These are phyloP conservation scores for Lethrus apterus DNA, from an alignment of 1,140 invertebrate genomes.

Conservation along the genomic window DNA sequence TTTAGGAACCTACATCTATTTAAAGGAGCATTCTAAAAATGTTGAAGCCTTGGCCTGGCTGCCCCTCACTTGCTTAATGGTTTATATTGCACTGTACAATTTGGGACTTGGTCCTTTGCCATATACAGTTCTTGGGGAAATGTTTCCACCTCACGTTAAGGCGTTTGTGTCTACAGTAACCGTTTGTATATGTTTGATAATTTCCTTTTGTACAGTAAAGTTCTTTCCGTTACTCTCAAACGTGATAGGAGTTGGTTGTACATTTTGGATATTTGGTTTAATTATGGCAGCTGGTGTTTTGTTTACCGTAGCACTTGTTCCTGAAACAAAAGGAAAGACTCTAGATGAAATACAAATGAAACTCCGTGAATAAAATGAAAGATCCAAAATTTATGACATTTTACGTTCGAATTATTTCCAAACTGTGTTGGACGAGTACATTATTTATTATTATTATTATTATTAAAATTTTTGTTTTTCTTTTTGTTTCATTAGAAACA, in stretches of 20 bases:
- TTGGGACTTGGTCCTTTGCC: slow-evolving; percentile 65
- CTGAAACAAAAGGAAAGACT: slow-evolving; percentile 6
- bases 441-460: too few species aligned
- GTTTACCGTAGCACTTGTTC: background rate
- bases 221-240: slow-evolving; percentile 56
- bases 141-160: slow-evolving; percentile 64
- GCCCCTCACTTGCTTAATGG: background rate
- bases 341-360: slow-evolving; percentile 5
- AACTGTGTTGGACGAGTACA: too few species aligned
- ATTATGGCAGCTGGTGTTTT: background rate
- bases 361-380: too few species aligned
- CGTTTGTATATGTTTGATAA: slow-evolving; percentile 57
- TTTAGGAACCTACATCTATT: slow-evolving; percentile 17
- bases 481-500: too few species aligned
- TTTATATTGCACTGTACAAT: slow-evolving; percentile 22
- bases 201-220: slow-evolving; percentile 65
- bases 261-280: background rate
- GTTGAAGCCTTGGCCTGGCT: slow-evolving; percentile 13
- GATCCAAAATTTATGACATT: too few species aligned
- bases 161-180: slow-evolving; percentile 58
- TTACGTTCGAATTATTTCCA: too few species aligned
- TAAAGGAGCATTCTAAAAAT: slow-evolving; percentile 2
- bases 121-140: slow-evolving; percentile 62
- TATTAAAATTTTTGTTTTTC: too few species aligned
- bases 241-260: slow-evolving; percentile 9